A percentile compares a stretch with the other conserved stretches of the same genome.
phyloP scores from a whole-genome alignment of 2,113 vertebrate species.

The Platichthys flesus region DNA sequence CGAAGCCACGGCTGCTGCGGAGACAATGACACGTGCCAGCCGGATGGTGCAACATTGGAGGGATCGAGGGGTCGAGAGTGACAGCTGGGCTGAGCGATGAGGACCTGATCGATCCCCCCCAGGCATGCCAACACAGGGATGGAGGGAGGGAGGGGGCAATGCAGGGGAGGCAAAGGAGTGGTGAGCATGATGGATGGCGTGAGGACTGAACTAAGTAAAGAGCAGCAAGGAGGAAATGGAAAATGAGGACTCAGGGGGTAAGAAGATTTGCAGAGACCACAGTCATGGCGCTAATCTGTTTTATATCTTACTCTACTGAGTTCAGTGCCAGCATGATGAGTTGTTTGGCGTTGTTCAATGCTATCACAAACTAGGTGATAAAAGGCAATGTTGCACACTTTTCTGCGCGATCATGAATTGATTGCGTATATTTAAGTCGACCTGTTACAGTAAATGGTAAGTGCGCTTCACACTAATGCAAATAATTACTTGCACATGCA shows the following conservation, averaged over 20 bases:
- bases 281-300: slow-evolving; percentile 33
- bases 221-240: slow-evolving; percentile 64
- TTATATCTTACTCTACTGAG: slow-evolving; percentile 42
- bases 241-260: slow-evolving; percentile 46
- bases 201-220: slow-evolving; percentile 59
- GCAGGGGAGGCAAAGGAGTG: slow-evolving; percentile 32
- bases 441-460: not conserved
- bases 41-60: slow-evolving; percentile 59
- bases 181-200: slow-evolving; percentile 64
- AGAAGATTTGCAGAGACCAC: slow-evolving; percentile 35
- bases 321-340: slow-evolving; percentile 16
- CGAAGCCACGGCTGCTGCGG: slow-evolving; percentile 46
- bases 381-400: not conserved
- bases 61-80: slow-evolving; percentile 53
- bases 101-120: slow-evolving; percentile 64
- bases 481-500: slow-evolving; percentile 16
- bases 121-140: slow-evolving; percentile 36
- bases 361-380: slow-evolving; percentile 5
- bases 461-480: not conserved
- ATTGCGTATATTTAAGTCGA: slow-evolving; percentile 1
- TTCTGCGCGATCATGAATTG: not conserved
- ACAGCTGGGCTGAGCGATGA: slow-evolving; percentile 75
- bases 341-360: slow-evolving; percentile 6
- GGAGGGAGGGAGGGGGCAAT: slow-evolving; percentile 4
- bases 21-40: slow-evolving; percentile 60